Base-by-base conservation (phyloP, 1,140 invertebrate species). In the Habropoda laboriosa region DNA sequence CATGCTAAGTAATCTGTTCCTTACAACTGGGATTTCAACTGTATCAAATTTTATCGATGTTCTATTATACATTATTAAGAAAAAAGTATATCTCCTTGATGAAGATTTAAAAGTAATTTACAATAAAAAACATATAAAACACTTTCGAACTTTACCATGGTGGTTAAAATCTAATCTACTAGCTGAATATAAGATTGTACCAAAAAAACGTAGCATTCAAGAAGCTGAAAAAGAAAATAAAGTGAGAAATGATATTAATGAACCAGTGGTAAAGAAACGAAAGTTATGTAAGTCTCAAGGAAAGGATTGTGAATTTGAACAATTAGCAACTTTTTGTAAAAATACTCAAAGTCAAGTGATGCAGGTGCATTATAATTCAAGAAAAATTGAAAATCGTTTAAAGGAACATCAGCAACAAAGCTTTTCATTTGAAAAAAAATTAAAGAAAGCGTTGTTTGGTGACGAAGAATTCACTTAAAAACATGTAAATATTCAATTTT, bases 81-180 rank as follows among this genome's bases (percentile, higher is more conserved):
- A 86, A 21, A 93, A 92, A 70, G 85, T 92, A 24, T 66, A 75
- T 42, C 47, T 83, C 13, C 35, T 93, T 7, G 79, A 86, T 1
- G 47, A 78, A 18, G 71, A 91, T n/a, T 61, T 89, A 12, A 87
- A 60, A 45, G 89, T 92, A 0, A 89, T 93, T 55, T 93, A 92
- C 32, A 92, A 93, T 42, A 92, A 88, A 73, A 89, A 92, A 82
- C 86, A 91, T 16, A 67, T 93, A 0, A 92, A 88, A 63, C 81
- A 90, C 35, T 93, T 93, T 53, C 82, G 86, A 51, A 88, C 83
- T 4, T 85, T 91, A 40, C 92, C 92, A 0, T 93, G 92, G 92
- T 93, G 92, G 92, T 92, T 91, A 13, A 91, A 93, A 47, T 92
- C 92, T 0, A 87, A 72, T 24, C 63, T 86, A 35, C 81, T 92